These are phyloP conservation scores for Hirundo rustica DNA, from an alignment of 2,797 vertebrate species.

Conservation along the genomic window DNA sequence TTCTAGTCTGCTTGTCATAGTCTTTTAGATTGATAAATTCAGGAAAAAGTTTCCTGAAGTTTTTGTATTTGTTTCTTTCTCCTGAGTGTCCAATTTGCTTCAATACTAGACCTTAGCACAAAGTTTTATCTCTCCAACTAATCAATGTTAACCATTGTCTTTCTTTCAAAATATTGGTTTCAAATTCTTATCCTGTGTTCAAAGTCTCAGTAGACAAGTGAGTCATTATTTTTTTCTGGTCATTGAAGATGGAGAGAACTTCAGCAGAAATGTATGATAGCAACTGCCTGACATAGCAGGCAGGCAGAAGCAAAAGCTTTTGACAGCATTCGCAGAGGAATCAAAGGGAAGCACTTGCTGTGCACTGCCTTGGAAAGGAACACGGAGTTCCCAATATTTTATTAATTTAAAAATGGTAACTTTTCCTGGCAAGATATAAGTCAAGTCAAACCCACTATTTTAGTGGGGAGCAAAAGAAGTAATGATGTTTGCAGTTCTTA, in stretches of 20 bases:
- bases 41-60: not conserved
- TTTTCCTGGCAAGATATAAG: not conserved
- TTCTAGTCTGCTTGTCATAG: not conserved
- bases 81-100: not conserved
- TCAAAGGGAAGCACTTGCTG: not conserved
- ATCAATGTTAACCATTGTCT: not conserved
- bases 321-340: not conserved
- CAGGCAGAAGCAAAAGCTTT: slow-evolving; percentile 18
- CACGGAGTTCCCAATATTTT: not conserved
- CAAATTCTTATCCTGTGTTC: not conserved
- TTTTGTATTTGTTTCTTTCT: not conserved
- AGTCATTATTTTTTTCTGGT: not conserved
- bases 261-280: not conserved
- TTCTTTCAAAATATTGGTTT: not conserved
- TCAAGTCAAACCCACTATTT: not conserved
- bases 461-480: not conserved
- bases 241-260: not conserved
- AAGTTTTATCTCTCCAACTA: not conserved
- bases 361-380: not conserved
- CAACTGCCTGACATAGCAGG: not conserved
- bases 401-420: not conserved
- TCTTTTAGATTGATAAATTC: not conserved
- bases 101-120: not conserved
- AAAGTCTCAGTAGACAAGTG: not conserved
- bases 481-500: not conserved